Base-by-base conservation (phyloP, 2,113 vertebrate species). In the Colossoma macropomum region DNA sequence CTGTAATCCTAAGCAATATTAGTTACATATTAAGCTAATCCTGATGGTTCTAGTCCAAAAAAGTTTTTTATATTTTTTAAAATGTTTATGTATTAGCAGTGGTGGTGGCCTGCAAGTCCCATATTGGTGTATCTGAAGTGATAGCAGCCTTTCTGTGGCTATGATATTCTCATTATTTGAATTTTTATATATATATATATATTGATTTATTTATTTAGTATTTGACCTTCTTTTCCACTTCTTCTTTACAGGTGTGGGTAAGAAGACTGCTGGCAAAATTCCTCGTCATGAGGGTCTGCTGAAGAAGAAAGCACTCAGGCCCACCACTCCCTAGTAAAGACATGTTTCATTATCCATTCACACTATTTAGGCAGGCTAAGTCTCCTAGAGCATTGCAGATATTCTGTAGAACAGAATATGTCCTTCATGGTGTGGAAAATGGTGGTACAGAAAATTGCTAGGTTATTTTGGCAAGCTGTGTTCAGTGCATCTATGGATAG, bases 271-370 rank as follows among this genome's bases (percentile, higher is more conserved):
- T 79, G 91, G 91, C 74, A 96, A 91, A 89, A 96, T 95, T 76
- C 92, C 95, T 78, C 81, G 90, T 4, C 59, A 59, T 25, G 86
- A 30, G 52, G 84, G 90, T 25, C 90, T 77, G 90, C 92, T 89
- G 75, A 93, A 85, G 77, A 89, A 28, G 65, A 96, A 89, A 86
- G 80, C 85, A 84, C 30, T 90, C 74, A 91, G 92, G 86, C 89
- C 91, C 0, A 88, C 90, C 32, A 99, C 97, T 27, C 97, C 97
- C 13, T n/a, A 97, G 98, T 99, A 96, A 94, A 25, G 95, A 0
- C 4, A 65, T 19, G 1, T 1, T 0, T 68, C 10, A 9, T 25
- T 8, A 41, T 16, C 9, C 38, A 8, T 3, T 66, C 23, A 32
- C 10, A 32, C 41, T 2, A 30, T 19, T 60, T 12, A 10, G 68